Base-by-base conservation (phyloP, 2,888 invertebrate species). In the Ectobius pallidus region DNA sequence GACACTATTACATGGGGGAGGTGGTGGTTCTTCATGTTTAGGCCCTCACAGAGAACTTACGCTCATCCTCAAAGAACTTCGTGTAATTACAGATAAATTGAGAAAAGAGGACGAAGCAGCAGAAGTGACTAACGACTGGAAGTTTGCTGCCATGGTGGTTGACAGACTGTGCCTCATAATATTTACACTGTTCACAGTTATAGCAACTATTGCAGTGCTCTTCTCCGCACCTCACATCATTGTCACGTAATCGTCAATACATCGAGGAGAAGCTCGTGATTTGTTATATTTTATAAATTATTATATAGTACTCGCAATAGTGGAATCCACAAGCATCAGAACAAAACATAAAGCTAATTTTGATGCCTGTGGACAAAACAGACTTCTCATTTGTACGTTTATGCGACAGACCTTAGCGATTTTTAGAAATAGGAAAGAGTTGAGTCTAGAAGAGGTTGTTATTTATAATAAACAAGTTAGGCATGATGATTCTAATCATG, bases 101-200 rank as follows among this genome's bases (percentile, higher is more conserved):
- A 92, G 95, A 85, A 93, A 94, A 85, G 96, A 96, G 84, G 97
- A 98, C 86, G 94, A 95, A 85, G 93, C 94, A 82, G 92, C 93
- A 85, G 95, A 95, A 86, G 89, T 96, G 85, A 93, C 96, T 85
- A 94, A 95, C 88, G 97, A 97, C 92, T 98, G 98, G 98, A 97
- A 97, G 89, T 98, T 97, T 88, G 97, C 97, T 86, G 97, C 97
- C 86, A 97, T 97, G 96, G 97, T 98, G 88, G 96, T 98, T 88
- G 98, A 98, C 91, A 93, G 97, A 90, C 91, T 97, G 91, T 98
- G 98, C 93, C 94, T 98, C 91, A 96, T 97, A 90, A 93, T 97
- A 89, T 98, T 98, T 92, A 96, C 96, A 87, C 91, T 95, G 88
- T 96, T 96, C 91, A 96, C 96, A 88, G 94, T 96, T 90, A 92